A percentile compares a stretch with the other conserved stretches of the same genome.
These are phyloP conservation scores for Chelonoidis abingdonii DNA, from an alignment of 2,113 vertebrate species.

Conservation along the genomic window DNA sequence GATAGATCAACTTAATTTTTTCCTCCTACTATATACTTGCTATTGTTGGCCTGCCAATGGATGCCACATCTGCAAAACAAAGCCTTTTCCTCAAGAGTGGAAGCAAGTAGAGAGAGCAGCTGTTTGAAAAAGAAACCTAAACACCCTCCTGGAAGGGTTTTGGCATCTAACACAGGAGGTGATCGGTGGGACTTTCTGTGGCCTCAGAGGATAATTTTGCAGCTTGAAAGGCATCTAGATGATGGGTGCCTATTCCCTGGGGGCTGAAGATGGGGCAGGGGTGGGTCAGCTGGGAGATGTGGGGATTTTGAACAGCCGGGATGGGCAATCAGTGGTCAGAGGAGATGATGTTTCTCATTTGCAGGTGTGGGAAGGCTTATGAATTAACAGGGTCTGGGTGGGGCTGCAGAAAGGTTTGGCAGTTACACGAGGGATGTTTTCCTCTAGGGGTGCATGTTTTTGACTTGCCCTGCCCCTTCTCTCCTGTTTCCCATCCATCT, in stretches of 20 bases:
- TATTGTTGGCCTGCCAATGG: conserved; percentile 9
- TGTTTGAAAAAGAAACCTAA: background rate
- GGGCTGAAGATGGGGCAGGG: background rate
- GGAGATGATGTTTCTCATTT: conserved; percentile 7
- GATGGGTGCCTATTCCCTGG: background rate
- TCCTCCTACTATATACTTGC: background rate
- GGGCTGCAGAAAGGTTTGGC: conserved; percentile 41
- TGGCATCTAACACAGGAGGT: background rate
- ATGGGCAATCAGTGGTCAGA: background rate
- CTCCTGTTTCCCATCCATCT: background rate
- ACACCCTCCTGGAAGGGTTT: background rate
- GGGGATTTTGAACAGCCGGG: background rate
- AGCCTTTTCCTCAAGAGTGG: background rate
- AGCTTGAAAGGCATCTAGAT: background rate
- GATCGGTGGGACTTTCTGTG: background rate
- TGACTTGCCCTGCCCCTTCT: background rate
- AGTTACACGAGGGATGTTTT: background rate
- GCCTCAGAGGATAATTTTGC: background rate
- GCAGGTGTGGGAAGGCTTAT: background rate
- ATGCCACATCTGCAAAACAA: background rate
- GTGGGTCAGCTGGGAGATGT: background rate
- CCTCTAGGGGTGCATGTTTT: background rate
- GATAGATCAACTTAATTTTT: background rate
- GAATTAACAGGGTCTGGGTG: background rate
- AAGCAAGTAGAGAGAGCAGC: background rate